phyloP scores from a whole-genome alignment of 2,113 vertebrate genomes.

The Charadrius vociferus region DNA sequence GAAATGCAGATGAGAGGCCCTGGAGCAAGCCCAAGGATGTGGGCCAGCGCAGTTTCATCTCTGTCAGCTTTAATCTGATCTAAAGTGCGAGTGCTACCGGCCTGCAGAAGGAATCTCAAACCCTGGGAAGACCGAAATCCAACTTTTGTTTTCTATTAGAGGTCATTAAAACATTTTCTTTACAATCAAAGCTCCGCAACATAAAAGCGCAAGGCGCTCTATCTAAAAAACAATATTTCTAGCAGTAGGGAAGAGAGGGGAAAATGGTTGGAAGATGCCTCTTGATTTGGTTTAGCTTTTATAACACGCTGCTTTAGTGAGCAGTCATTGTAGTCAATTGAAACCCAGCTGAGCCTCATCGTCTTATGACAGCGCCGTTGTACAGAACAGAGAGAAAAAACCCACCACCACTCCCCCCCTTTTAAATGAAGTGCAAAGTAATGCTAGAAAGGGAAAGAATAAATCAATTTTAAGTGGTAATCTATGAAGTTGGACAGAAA shows the following conservation, averaged over 20 bases:
- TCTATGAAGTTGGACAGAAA: constrained; percentile 72
- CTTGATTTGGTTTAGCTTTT: constrained; percentile 49
- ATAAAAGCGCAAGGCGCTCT: background rate
- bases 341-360: constrained; percentile 63
- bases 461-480: constrained; percentile 73
- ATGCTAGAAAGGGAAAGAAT: constrained; percentile 60
- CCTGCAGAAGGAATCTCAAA: constrained; percentile 55
- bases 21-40: constrained; percentile 81
- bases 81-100: constrained; percentile 8
- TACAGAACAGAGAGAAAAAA: background rate
- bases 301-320: background rate
- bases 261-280: background rate
- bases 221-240: constrained; percentile 2
- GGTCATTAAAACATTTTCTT: constrained; percentile 37
- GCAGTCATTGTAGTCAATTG: constrained; percentile 44
- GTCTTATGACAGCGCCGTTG: background rate
- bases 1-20: constrained; percentile 81
- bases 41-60: constrained; percentile 77
- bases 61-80: constrained; percentile 82
- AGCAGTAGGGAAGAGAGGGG: background rate
- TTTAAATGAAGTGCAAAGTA: constrained; percentile 66
- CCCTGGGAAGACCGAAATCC: constrained; percentile 42
- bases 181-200: background rate
- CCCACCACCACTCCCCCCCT: background rate
- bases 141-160: background rate